Base-by-base conservation (phyloP, 2,113 vertebrate genomes). In the Perccottus glenii region DNA sequence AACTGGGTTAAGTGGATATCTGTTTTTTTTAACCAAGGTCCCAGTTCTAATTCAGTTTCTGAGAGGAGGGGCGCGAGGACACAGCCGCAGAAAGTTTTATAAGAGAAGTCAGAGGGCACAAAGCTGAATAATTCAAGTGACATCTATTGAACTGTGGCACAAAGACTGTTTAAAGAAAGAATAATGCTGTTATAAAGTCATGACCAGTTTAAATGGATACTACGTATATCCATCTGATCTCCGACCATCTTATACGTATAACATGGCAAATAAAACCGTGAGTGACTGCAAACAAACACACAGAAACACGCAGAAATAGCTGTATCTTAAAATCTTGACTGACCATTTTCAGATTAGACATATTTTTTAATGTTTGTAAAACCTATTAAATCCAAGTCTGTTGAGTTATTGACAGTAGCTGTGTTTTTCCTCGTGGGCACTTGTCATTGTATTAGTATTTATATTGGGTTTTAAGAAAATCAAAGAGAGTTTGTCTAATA, bases 11-110 rank as follows among this genome's bases (percentile, higher is more conserved):
- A 77, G 56, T 64, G 66, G 77, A 90, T 90, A 87, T 89, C 79
- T 73, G 66, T 73, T 78, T 84, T 84, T 73, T 51, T 77, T 64
- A 56, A 63, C 50, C 60, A 62, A 56, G 81, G 85, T 68, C 77
- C 65, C 43, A 77, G 80, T 82, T 80, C 65, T 80, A 80, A 87
- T 90, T 91, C 81, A 83, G 62, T 88, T 87, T 89, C 72, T 67
- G 19, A 48, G 51, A 38, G 68, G 50, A 68, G 57, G 77, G 57
- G 70, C 64, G 76, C 47, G 83, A 50, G 67, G 76, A 49, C 40
- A 56, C 64, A 5, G 70, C 42, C 85, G 60, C 64, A 81, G 85
- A 88, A 79, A 78, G 66, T 90, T 84, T 88, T 70, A 67, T 74
- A 80, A 69, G 52, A 82, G 79, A 88, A 83, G 81, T 82, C 86